These are phyloP conservation scores for Biston stratarius DNA, from an alignment of 2,888 invertebrate species.

Conservation along the genomic window DNA sequence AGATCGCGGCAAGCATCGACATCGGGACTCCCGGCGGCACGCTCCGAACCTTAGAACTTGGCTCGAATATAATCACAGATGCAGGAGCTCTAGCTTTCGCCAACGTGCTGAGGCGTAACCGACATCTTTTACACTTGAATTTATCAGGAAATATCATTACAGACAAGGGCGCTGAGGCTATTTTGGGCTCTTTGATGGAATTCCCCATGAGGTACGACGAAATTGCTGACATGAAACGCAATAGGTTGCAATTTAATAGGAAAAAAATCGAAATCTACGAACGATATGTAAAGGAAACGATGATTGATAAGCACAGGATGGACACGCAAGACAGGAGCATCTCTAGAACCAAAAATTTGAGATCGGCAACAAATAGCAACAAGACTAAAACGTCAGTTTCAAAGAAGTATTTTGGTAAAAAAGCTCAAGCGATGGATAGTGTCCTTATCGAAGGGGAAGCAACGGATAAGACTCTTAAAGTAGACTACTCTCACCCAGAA, in stretches of 20 bases:
- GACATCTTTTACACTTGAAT: constrained; percentile 62
- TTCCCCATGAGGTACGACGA: constrained; percentile 58
- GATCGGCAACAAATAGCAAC: neutral
- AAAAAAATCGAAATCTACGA: constrained; percentile 46
- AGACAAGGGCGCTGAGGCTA: constrained; percentile 55
- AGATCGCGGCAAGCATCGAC: constrained; percentile 53
- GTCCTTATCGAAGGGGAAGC: no score
- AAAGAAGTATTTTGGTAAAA: neutral
- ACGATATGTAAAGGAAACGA: constrained; percentile 46
- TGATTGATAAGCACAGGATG: neutral
- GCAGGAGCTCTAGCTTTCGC: constrained; percentile 56
- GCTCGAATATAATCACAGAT: constrained; percentile 62
- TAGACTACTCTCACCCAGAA: constrained; percentile 25
- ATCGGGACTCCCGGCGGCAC: constrained; percentile 46
- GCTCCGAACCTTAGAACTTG: constrained; percentile 58
- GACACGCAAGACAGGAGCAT: neutral
- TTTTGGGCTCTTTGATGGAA: constrained; percentile 55
- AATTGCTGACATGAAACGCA: constrained; percentile 38
- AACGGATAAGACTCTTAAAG: neutral
- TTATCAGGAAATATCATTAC: constrained; percentile 63
- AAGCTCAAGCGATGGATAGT: neutral
- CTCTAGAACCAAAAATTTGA: constrained; percentile 3
- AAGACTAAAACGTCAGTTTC: neutral
- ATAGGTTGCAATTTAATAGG: constrained; percentile 46
- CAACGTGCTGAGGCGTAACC: constrained; percentile 59